A percentile compares a stretch with the other conserved stretches of the same genome.
phyloP scores from a whole-genome alignment of 1,140 invertebrate species.

The Pogonomyrmex californicus region DNA sequence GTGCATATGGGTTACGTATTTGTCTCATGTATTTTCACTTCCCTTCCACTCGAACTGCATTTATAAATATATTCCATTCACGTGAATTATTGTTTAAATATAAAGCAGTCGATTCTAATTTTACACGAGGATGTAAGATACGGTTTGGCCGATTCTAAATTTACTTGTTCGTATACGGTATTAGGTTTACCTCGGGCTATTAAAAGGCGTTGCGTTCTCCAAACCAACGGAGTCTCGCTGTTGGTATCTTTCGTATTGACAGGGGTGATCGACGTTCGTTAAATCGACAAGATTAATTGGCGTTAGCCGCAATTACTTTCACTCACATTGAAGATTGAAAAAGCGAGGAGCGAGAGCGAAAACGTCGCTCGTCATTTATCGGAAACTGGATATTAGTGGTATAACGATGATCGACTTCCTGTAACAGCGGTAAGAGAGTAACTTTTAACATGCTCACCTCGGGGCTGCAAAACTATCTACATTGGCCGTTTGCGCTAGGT shows the following conservation, averaged over 20 bases:
- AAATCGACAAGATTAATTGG: slow-evolving; percentile 50
- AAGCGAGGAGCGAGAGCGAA: background rate
- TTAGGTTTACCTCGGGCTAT: background rate
- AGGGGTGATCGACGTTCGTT: slow-evolving; percentile 42
- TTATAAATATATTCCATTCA: background rate
- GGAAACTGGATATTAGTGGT: slow-evolving; percentile 37
- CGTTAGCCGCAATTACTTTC: slow-evolving; percentile 43
- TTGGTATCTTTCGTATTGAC: slow-evolving; percentile 24
- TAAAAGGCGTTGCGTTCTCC: background rate
- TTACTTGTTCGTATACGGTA: background rate
- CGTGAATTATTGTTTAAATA: no score
- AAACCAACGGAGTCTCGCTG: background rate
- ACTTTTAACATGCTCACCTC: slow-evolving; percentile 42
- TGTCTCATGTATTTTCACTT: background rate
- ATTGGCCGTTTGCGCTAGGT: slow-evolving; percentile 27
- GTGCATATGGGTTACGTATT: slow-evolving; percentile 30
- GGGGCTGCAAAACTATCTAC: slow-evolving; percentile 47
- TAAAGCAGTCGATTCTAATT: background rate
- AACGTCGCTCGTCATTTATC: slow-evolving; percentile 40
- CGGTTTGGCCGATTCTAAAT: background rate
- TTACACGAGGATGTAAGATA: background rate
- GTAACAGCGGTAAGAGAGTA: slow-evolving; percentile 40
- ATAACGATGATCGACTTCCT: slow-evolving; percentile 55
- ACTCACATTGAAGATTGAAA: slow-evolving; percentile 28
- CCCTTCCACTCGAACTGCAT: slow-evolving; percentile 14